phyloP scores from a whole-genome alignment of 2,797 vertebrate genomes.

The Aselliscus stoliczkanus region DNA sequence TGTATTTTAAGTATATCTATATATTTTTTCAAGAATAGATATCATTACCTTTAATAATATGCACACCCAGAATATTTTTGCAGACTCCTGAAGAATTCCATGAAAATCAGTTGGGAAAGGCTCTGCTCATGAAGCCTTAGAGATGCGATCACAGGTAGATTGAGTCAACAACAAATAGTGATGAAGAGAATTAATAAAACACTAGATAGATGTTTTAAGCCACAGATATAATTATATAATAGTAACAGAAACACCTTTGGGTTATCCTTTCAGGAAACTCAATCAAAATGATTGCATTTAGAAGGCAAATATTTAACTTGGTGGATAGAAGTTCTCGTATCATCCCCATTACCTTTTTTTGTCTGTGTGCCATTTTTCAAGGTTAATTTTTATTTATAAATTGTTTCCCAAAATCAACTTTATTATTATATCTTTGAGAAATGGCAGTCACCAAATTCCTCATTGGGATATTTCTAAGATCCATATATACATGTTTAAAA shows the following conservation, averaged over 20 bases:
- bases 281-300: conserved; percentile 6
- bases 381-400: background rate
- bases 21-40: background rate
- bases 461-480: background rate
- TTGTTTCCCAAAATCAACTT: background rate
- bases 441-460: background rate
- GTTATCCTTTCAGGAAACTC: background rate
- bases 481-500: background rate
- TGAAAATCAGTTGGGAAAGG: background rate
- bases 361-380: background rate
- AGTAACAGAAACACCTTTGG: background rate
- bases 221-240: background rate
- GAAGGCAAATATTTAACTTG: conserved; percentile 19
- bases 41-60: background rate
- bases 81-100: background rate
- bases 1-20: background rate
- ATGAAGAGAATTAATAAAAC: background rate
- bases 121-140: background rate
- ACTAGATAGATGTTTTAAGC: background rate
- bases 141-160: background rate
- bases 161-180: background rate
- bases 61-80: background rate
- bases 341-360: background rate
- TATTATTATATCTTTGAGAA: background rate
- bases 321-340: background rate